Conservation (phyloP, 2,113 vertebrate species). For the Orientallactaga bullata region DNA sequence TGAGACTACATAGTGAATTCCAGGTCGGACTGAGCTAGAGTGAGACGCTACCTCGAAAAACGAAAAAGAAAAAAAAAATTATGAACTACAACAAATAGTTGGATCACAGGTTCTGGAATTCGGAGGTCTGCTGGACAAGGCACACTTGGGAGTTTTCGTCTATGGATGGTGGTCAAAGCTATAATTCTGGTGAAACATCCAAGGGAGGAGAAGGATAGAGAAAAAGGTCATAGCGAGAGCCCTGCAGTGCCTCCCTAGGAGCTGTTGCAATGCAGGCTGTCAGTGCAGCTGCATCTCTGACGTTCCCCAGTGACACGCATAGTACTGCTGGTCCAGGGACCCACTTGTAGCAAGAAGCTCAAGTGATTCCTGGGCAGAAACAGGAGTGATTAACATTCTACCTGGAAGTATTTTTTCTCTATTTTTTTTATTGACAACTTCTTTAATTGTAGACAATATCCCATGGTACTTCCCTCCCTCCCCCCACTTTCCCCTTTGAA, state of each 20-base stretch:
- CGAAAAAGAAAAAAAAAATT: too few species aligned
- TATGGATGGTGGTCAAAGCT: not conserved
- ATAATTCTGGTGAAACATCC: not conserved
- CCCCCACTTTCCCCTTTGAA: too few species aligned
- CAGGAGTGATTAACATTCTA: not conserved
- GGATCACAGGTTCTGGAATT: not conserved
- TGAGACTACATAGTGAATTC: too few species aligned
- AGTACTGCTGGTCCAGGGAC: not conserved
- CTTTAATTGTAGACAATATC: too few species aligned
- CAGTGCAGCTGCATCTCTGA: not conserved
- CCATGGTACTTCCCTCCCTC: too few species aligned
- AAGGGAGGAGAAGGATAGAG: not conserved
- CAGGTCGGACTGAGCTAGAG: too few species aligned
- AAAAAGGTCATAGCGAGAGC: not conserved
- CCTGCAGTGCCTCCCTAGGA: not conserved
- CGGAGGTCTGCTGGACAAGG: not conserved
- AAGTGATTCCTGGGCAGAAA: not conserved
- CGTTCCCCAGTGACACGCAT: fast-evolving
- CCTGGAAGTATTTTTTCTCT: too few species aligned
- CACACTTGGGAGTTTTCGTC: not conserved
- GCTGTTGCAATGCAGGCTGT: not conserved
- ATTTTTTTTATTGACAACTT: too few species aligned
- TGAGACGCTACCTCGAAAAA: too few species aligned
- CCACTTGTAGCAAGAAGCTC: too few species aligned
- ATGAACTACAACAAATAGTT: not conserved